Evolutionary conservation across 2,888 invertebrate genomes (phyloP).

Genomic region (Rhyacophila evoluta): DNA sequence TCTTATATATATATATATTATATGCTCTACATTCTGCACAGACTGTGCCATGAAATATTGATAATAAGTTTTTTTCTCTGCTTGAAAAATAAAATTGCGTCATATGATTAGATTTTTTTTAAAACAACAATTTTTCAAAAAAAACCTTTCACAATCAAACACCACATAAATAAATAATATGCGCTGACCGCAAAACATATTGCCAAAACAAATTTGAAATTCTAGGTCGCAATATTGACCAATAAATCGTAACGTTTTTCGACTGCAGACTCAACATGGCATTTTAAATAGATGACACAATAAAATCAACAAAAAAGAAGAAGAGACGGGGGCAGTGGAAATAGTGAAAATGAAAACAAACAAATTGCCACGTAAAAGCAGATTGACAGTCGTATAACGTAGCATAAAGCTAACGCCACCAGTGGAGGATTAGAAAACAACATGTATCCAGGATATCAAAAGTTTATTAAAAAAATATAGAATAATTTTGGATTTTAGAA

Average conservation of each 20-base stretch:
- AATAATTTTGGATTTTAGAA: too few relatives aligned
- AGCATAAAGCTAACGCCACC: not conserved
- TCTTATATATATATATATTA: too few relatives aligned
- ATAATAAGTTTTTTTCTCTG: too few relatives aligned
- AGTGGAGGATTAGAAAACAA: not conserved
- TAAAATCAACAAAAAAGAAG: conserved; percentile 12
- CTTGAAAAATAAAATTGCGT: too few relatives aligned
- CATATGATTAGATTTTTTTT: too few relatives aligned
- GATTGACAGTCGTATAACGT: conserved; percentile 19
- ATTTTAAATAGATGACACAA: conserved; percentile 20
- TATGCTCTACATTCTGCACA: too few relatives aligned
- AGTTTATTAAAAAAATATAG: too few relatives aligned
- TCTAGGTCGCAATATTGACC: conserved; percentile 5
- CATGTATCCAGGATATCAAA: too few relatives aligned
- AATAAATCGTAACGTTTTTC: not conserved
- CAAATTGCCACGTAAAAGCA: conserved; percentile 4
- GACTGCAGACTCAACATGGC: conserved; percentile 19
- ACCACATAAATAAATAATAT: not conserved
- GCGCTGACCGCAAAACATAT: not conserved
- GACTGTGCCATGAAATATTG: too few relatives aligned
- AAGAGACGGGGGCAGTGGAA: not conserved
- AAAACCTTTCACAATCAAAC: too few relatives aligned
- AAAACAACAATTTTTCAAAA: not conserved
- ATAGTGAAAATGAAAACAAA: conserved; percentile 24
- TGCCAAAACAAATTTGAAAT: not conserved